These are phyloP conservation scores for Eurosta solidaginis DNA, from an alignment of 1,140 invertebrate genomes.

Conservation along the genomic window DNA sequence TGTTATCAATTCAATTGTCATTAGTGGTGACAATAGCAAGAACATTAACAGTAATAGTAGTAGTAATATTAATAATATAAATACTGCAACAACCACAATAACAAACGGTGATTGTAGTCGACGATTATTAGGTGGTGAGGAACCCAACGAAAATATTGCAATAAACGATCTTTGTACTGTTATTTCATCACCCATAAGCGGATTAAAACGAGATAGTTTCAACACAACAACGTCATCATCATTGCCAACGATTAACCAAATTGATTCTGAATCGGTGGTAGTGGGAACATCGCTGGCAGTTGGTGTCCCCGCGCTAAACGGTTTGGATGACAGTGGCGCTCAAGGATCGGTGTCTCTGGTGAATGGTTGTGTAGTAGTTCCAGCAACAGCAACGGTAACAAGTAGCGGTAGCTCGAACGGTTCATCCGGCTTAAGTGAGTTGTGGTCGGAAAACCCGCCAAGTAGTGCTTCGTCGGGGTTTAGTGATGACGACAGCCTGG, in stretches of 20 bases:
- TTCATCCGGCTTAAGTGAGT: conserved; percentile 52
- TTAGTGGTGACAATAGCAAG: conserved; percentile 8
- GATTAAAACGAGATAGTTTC: conserved; percentile 18
- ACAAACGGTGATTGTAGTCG: conserved; percentile 24
- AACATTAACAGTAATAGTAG: conserved; percentile 38
- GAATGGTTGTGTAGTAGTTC: conserved; percentile 32
- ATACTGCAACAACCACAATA: conserved; percentile 39
- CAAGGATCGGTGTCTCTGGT: conserved; percentile 52
- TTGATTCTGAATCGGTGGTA: neutral
- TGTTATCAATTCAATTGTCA: conserved; percentile 7
- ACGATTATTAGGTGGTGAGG: conserved; percentile 28
- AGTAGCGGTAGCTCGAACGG: conserved; percentile 44
- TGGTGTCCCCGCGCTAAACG: conserved; percentile 32
- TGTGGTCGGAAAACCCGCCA: conserved; percentile 71
- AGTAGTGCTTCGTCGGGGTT: conserved; percentile 82
- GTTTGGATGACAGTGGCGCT: conserved; percentile 20
- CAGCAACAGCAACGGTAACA: conserved; percentile 43
- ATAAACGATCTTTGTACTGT: conserved; percentile 47
- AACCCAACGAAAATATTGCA: conserved; percentile 57
- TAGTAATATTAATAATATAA: conserved; percentile 52
- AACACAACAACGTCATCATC: conserved; percentile 7
- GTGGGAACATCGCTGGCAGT: conserved; percentile 27
- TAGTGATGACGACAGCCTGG: conserved; percentile 85
- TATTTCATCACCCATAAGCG: conserved; percentile 23
- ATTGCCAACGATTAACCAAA: conserved; percentile 31